phyloP scores from a whole-genome alignment of 2,797 vertebrate species.

The Phrynocephalus vlangalii region DNA sequence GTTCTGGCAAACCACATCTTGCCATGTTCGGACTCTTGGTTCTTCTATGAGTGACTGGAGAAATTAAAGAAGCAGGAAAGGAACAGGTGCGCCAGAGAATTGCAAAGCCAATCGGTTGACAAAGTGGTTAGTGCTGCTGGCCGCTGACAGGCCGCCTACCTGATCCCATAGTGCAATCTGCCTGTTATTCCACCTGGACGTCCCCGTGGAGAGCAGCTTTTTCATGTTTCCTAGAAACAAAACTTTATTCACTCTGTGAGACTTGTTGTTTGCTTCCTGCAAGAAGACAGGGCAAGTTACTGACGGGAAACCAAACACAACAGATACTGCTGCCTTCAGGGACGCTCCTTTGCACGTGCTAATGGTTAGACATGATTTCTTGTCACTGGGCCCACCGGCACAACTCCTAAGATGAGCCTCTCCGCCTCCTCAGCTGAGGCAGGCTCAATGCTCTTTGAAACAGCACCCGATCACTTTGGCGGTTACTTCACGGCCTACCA shows the following conservation, averaged over 20 bases:
- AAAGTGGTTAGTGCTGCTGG: background rate
- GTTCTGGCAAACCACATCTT: too few relatives aligned
- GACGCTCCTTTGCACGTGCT: background rate
- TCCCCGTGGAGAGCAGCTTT: slow-evolving; percentile 88
- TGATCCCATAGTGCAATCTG: slow-evolving; percentile 92
- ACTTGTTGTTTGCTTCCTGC: slow-evolving; percentile 87
- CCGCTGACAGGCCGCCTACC: slow-evolving; percentile 73
- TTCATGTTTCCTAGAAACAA: slow-evolving; percentile 89
- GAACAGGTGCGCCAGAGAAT: background rate
- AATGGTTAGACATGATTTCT: background rate
- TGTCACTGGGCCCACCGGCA: background rate
- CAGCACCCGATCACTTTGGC: background rate
- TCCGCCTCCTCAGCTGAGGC: background rate
- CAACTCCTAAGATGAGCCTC: background rate
- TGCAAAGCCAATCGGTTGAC: too few relatives aligned
- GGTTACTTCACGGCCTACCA: too few relatives aligned
- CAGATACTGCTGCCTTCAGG: background rate
- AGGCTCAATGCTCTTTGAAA: background rate
- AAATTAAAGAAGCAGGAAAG: background rate
- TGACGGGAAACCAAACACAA: background rate
- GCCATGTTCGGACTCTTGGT: too few relatives aligned
- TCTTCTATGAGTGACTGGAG: background rate
- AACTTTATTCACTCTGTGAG: slow-evolving; percentile 88
- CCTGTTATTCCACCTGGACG: slow-evolving; percentile 89
- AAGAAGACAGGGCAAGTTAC: slow-evolving; percentile 36